Base-by-base conservation (phyloP, 2,113 vertebrate genomes). In the Acinonyx jubatus region DNA sequence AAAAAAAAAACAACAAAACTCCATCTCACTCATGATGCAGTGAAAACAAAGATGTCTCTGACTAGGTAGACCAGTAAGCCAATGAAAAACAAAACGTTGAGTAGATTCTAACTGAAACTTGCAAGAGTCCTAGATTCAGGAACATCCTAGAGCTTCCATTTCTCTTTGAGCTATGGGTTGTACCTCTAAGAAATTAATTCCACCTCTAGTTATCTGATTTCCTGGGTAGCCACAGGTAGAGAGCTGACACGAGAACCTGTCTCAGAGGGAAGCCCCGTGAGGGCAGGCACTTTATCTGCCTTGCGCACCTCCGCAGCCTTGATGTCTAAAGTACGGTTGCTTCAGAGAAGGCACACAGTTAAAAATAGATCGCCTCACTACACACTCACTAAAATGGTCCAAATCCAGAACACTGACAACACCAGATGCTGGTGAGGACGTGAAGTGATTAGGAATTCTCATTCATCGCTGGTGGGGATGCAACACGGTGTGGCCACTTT, bases 301-400 rank as follows among this genome's bases (percentile, higher is more conserved):
- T 25, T 41, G 18, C n/a, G 8, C 4, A 55, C 31, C 6, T 48
- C 4, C 3, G 9, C 25, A 3, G 23, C 4, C 18, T 4, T 27
- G 33, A 4, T 0, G 1, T 4, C 13, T 63, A 23, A 48, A 48
- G 27, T 15, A 18, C 0, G 1, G 4, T 10, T 57, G 79, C 12
- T 80, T 83, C 25, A 3, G 45, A 82, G 27, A 74, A 61, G 19
- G 21, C 41, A 27, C 36, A 1, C 66, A 29, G 50, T 19, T 83
- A 61, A 61, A 71, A 83, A n/a, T 23, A 45, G 55, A 63, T 45
- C 0, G 9, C 41, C 79, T 61, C 29, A 21, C 48, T 50, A 55
- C 48, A 38, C 8, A 52, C 14, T 48, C n/a, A 36, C 5, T 19
- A 68, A 38, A 48, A 29, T 23, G 19, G 41, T 41, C 63, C 4